These are phyloP conservation scores for Sceliomorpha sp. DNA, from an alignment of 2,888 invertebrate genomes.

Conservation along the genomic window DNA sequence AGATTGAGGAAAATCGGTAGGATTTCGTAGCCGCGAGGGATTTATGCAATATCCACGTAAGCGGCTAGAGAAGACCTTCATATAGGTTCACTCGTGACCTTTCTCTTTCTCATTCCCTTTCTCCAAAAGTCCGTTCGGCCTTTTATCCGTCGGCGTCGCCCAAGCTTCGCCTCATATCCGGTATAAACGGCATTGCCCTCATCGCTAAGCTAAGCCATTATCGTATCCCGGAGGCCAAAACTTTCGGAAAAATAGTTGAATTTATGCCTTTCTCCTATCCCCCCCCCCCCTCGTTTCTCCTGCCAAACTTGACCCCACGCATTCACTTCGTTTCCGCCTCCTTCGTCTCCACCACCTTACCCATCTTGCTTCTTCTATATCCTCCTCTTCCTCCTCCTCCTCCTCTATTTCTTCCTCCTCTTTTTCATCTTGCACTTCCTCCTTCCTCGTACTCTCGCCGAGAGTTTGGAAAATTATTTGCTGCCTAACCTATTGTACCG, in stretches of 20 bases:
- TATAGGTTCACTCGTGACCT: conserved; percentile 25
- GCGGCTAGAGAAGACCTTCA: not conserved
- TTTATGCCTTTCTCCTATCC: conserved; percentile 60
- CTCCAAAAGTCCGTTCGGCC: not conserved
- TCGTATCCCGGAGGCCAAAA: conserved; percentile 74
- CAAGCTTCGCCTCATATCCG: conserved; percentile 62
- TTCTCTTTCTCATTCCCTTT: conserved; percentile 21
- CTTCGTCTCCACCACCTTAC: too few species aligned
- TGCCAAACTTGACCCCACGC: conserved; percentile 20
- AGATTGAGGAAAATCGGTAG: conserved; percentile 23
- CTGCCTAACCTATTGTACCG: conserved; percentile 60
- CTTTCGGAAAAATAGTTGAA: conserved; percentile 73
- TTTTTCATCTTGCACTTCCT: not conserved
- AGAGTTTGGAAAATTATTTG: conserved; percentile 63
- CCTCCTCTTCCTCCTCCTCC: too few species aligned
- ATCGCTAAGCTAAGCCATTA: conserved; percentile 71
- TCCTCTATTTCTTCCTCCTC: too few species aligned
- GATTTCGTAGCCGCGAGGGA: conserved; percentile 55
- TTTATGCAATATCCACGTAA: conserved; percentile 59
- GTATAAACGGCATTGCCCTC: conserved; percentile 70
- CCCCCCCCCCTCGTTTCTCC: conserved; percentile 1
- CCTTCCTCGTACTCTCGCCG: conserved; percentile 5
- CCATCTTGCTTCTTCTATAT: too few species aligned
- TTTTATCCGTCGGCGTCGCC: not conserved
- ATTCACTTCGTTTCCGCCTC: too few species aligned